Base-by-base conservation (phyloP, 1,140 invertebrate genomes). In the Steinernema khuongi region DNA sequence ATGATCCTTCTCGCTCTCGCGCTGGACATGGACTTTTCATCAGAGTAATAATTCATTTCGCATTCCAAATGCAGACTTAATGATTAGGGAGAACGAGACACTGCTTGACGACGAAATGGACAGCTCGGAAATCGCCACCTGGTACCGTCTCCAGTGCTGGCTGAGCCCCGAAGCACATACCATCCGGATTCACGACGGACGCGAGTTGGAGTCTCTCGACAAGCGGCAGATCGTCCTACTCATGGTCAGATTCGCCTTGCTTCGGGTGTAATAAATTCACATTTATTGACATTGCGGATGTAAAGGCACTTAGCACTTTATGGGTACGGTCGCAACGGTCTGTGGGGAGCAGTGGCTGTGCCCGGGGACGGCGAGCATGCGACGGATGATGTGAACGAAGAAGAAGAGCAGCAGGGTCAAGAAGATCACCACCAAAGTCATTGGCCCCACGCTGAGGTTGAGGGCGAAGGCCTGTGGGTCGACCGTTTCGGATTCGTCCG, bases 401-500 rank as follows among this genome's bases (percentile, higher is more conserved):
- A 60, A 60, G 50, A 11, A 60, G 50, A 60, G 50, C 4, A 60
- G 11, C 11, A 60, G 11, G 4, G 50, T 22, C 11, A 60, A 26
- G 50, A 60, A 60, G 50, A 60, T 60, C 14, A 60, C 50, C 7
- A 60, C 50, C 50, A 60, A 22, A 60, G 50, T 60, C 50, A 60
- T 60, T 2, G 50, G 50, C 14, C 50, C 50, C 4, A 60, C 22
- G 7, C 14, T 60, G 50, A 60, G 11, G 22, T 60, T 60, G 7
- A 60, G 26, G 7, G 50, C 14, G 50, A 60, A 60, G 7, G 50
- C 14, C 26, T 60, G 50, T 4, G 50, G 22, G 19, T 60, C 50
- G 50, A 60, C 19, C 14, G 50, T 11, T 60, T 60, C 50, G 2
- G 7, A 22, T 22, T 60, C 50, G 4, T 60, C 50, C 14, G 4